phyloP scores from a whole-genome alignment of 2,113 vertebrate species.

The Halichoerus grypus region DNA sequence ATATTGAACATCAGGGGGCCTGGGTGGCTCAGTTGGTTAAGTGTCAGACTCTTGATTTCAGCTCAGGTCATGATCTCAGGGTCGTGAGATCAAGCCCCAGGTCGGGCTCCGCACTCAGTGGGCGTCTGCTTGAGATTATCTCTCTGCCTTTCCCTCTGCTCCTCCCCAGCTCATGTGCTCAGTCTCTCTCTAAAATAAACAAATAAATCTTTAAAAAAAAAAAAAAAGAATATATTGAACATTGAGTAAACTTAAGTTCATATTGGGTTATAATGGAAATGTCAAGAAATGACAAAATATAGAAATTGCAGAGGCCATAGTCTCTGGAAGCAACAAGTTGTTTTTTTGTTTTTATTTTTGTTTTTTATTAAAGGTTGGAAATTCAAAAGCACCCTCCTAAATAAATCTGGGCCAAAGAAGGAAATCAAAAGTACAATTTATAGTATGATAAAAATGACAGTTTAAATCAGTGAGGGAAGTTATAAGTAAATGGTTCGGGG shows the following conservation, averaged over 20 bases:
- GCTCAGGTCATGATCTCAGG: background rate
- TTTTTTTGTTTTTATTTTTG: too few relatives aligned
- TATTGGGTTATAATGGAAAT: conserved; percentile 8
- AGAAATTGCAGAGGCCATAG: background rate
- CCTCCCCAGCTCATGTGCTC: background rate
- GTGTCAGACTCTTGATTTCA: background rate
- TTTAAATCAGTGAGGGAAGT: conserved; percentile 28
- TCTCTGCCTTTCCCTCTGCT: background rate
- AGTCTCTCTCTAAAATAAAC: background rate
- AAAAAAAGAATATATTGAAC: background rate
- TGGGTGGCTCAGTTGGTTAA: background rate
- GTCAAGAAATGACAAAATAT: conserved; percentile 15
- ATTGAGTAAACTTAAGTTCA: conserved; percentile 21
- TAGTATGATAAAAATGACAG: background rate
- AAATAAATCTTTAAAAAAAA: background rate
- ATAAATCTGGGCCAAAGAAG: background rate
- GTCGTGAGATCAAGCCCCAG: background rate
- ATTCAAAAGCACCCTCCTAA: background rate
- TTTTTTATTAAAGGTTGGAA: background rate
- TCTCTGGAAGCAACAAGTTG: background rate
- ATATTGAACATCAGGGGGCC: background rate
- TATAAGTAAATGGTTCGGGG: background rate
- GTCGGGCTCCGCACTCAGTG: fast-evolving
- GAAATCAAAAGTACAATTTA: background rate
- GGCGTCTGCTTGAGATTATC: background rate